Percentiles rank a stretch among this genome's conserved stretches.
Evolutionary conservation across 2,888 invertebrate genomes (phyloP).

Genomic region (Sminthurides aquaticus): DNA sequence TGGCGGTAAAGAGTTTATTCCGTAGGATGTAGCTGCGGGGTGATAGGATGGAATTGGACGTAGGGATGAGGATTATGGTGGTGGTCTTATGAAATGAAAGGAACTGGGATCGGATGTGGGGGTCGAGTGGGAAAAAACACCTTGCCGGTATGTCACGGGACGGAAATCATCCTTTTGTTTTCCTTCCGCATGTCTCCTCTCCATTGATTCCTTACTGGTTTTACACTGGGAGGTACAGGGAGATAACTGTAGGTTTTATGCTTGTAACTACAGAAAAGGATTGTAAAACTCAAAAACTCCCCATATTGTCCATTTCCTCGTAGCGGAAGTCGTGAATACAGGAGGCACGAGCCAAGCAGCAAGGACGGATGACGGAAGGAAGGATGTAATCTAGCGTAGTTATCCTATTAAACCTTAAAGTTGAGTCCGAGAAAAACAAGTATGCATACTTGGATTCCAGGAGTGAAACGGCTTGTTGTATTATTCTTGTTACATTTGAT

Average conservation of each 20-base stretch:
- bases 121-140: conserved; percentile 32
- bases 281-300: neutral
- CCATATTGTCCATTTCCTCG: neutral
- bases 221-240: neutral
- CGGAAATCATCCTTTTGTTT: conserved; percentile 32
- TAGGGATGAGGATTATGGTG: neutral
- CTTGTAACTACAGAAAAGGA: neutral
- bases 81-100: neutral
- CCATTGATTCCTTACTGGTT: conserved; percentile 7
- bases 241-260: neutral
- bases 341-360: neutral
- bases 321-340: neutral
- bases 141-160: conserved; percentile 39
- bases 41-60: neutral
- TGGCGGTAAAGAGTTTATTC: neutral
- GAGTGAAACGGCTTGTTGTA: too few relatives aligned
- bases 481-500: too few relatives aligned
- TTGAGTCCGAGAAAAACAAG: too few relatives aligned
- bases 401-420: conserved; percentile 8
- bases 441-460: too few relatives aligned
- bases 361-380: neutral
- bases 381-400: conserved; percentile 4
- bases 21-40: neutral
- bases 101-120: conserved; percentile 20
- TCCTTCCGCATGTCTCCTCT: conserved; percentile 31